Conservation (phyloP, 2,797 vertebrate genomes). For the Podargus strigoides region DNA sequence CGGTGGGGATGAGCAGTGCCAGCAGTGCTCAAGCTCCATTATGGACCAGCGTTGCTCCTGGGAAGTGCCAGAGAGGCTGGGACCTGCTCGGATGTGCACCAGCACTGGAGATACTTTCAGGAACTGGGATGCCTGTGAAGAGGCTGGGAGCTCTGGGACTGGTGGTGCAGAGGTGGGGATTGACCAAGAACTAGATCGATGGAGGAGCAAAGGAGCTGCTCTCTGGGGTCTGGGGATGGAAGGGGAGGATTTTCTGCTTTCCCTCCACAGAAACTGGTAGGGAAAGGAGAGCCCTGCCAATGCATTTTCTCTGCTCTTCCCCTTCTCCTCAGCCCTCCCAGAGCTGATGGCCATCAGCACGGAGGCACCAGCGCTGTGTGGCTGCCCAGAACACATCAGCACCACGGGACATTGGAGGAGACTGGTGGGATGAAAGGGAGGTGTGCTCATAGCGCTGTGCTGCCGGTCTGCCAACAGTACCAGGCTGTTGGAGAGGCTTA, state of each 20-base stretch:
- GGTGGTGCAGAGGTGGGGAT: neutral
- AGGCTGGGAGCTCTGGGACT: neutral
- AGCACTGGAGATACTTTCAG: neutral
- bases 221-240: neutral
- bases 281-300: neutral
- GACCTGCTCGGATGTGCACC: rapidly evolving
- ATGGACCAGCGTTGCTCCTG: rapidly evolving
- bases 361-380: too few relatives aligned
- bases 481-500: too few relatives aligned
- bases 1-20: neutral
- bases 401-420: too few relatives aligned
- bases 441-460: too few relatives aligned
- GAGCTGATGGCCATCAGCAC: rapidly evolving
- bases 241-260: neutral
- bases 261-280: neutral
- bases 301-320: neutral
- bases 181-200: too few relatives aligned
- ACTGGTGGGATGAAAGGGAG: too few relatives aligned
- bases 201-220: neutral
- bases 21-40: rapidly evolving
- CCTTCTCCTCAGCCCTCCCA: neutral
- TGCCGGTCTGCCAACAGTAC: too few relatives aligned
- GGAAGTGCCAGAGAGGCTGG: rapidly evolving
- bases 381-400: too few relatives aligned
- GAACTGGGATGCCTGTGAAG: neutral